Percentiles rank a stretch among this genome's conserved stretches.
Evolutionary conservation across 2,888 invertebrate species (phyloP).

Genomic region (Rhimphoctona megacephalus): DNA sequence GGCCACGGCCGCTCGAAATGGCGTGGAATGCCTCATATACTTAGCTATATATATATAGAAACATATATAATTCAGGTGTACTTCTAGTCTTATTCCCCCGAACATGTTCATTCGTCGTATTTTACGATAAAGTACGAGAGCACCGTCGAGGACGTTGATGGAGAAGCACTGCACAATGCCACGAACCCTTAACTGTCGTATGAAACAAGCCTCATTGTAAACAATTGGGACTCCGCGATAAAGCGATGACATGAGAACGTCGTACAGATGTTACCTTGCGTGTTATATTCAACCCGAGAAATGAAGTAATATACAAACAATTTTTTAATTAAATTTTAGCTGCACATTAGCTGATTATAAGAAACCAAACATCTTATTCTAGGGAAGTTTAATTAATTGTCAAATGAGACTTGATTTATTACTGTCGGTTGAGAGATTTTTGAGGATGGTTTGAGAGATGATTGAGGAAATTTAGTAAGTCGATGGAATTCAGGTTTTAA

Average conservation of each 20-base stretch:
- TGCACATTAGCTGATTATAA: background rate
- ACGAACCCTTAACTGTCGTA: conserved; percentile 56
- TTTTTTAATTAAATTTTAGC: background rate
- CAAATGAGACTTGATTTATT: background rate
- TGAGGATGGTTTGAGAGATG: too few relatives aligned
- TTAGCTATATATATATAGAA: conserved; percentile 4
- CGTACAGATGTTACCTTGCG: background rate
- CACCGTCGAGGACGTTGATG: conserved; percentile 11
- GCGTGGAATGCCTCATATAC: too few relatives aligned
- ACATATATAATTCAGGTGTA: conserved; percentile 32
- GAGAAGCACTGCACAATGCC: conserved; percentile 49
- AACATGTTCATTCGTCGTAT: conserved; percentile 53
- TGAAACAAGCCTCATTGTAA: conserved; percentile 62
- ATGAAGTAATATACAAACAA: too few relatives aligned
- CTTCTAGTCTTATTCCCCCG: conserved; percentile 33
- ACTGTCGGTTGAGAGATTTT: background rate
- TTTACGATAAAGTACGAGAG: conserved; percentile 27
- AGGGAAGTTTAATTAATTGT: background rate
- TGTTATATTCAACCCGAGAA: background rate
- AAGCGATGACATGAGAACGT: conserved; percentile 45
- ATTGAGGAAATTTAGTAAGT: background rate
- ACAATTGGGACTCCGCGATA: conserved; percentile 62
- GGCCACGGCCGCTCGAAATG: too few relatives aligned
- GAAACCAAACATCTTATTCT: background rate
- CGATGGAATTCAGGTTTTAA: background rate